These are phyloP conservation scores for Sylvietta virens DNA, from an alignment of 2,113 vertebrate species.

Conservation along the genomic window DNA sequence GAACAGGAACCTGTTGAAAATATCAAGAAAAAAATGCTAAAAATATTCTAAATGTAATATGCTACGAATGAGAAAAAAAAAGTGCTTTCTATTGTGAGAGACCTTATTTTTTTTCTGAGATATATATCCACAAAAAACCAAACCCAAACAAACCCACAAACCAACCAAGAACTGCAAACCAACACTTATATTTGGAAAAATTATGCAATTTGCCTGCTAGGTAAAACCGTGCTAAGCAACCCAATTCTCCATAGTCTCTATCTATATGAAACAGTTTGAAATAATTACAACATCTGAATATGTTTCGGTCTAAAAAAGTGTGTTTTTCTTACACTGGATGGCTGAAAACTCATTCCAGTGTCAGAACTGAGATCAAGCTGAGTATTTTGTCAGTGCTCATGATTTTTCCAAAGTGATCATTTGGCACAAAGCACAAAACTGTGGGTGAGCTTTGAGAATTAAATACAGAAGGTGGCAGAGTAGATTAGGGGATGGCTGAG, in stretches of 20 bases:
- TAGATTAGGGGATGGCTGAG: not conserved
- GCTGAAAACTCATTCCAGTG: not conserved
- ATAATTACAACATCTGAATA: not conserved
- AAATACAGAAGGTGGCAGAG: not conserved
- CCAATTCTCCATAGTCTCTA: not conserved
- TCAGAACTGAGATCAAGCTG: not conserved
- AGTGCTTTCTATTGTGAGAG: not conserved
- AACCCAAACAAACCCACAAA: not conserved
- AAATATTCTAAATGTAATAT: not conserved
- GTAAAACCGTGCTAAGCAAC: not conserved
- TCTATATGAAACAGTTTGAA: not conserved
- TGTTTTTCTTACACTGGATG: not conserved
- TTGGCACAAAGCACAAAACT: not conserved
- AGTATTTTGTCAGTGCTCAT: not conserved
- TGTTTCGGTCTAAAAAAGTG: not conserved
- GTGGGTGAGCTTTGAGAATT: not conserved
- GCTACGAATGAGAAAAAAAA: not conserved
- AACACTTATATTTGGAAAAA: not conserved
- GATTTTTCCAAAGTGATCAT: not conserved
- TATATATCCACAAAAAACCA: not conserved
- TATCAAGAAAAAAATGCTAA: not conserved
- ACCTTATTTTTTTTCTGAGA: not conserved
- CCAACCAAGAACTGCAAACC: not conserved
- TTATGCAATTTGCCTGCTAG: fast-evolving
- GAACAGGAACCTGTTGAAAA: not conserved